Conservation (phyloP, 2,888 invertebrate genomes). For the Dasypogon diadema region DNA sequence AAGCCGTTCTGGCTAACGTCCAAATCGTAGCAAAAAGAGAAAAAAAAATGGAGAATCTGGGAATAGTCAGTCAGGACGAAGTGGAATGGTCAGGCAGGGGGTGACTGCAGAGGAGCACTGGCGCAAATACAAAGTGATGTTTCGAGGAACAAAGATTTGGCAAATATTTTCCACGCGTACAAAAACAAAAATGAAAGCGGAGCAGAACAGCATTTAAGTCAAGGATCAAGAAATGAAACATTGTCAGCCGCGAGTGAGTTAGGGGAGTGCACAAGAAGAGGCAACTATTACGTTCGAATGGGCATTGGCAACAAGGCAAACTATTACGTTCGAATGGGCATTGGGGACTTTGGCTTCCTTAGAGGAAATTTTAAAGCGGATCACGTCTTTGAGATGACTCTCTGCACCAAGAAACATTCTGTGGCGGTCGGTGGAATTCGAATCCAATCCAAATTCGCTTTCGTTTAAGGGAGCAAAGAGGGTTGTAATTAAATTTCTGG, state of each 20-base stretch:
- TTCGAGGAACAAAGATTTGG: constrained; percentile 4
- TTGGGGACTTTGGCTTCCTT: too few species aligned
- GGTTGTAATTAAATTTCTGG: neutral
- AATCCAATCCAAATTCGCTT: neutral
- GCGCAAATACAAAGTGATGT: constrained; percentile 15
- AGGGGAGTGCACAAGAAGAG: neutral
- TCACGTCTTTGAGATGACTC: too few species aligned
- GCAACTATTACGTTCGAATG: neutral
- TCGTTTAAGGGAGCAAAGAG: neutral
- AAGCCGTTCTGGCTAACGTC: constrained; percentile 23
- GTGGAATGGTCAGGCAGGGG: neutral
- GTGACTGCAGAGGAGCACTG: constrained; percentile 11
- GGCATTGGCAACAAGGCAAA: neutral
- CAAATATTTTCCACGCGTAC: constrained; percentile 8
- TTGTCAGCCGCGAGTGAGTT: neutral
- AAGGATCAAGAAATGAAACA: neutral
- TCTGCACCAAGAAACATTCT: neutral
- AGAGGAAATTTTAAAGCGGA: too few species aligned
- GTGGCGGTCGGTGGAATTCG: neutral
- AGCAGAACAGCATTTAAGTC: neutral
- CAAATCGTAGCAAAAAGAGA: constrained; percentile 19
- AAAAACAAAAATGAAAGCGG: constrained; percentile 6
- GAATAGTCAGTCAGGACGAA: neutral
- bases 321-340: neutral
- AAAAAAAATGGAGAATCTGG: neutral